Base-by-base conservation (phyloP, 2,797 vertebrate genomes). In the Euthynnus affinis region DNA sequence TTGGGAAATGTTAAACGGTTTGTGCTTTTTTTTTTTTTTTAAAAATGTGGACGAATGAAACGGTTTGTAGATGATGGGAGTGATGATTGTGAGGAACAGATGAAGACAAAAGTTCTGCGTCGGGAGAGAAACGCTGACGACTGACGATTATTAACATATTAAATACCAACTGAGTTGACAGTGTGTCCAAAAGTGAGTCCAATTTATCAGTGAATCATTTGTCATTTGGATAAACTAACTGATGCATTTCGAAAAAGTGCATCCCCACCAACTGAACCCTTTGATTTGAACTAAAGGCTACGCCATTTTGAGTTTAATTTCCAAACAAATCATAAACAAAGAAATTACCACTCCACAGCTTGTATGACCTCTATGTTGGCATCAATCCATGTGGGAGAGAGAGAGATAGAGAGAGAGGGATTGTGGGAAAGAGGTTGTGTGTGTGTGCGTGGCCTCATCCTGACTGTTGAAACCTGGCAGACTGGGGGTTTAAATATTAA, bases 401-500 rank as follows among this genome's bases (percentile, higher is more conserved):
- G 76, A 61, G 1, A 71, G 69, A 80, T 57, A 46, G 69, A 80
- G 62, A 80, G 83, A 81, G 72, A 69, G 79, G 82, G 84, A 87
- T 87, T 86, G 90, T 86, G 79, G 82, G 90, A 87, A 77, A 87
- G 87, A 79, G 71, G 76, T 49, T 84, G 74, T 83, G 86, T 73
- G 83, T 89, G 88, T 85, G 89, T 85, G 83, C 32, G 7, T 52
- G 83, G 78, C 77, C 84, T 92, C 86, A 84, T 91, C 88, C 88
- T 79, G 87, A 92, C 82, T 90, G 88, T 87, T 87, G 90, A 91
- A 93, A 91, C 81, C 91, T 95, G 94, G 94, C 95, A 95, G 91
- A 94, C 93, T 90, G 92, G 89, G 88, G 94, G 93, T 95, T 96
- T 95, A 96, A 95, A 96, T 96, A 96, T 96, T 96, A 96, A 95